These are phyloP conservation scores for Elaeidobius kamerunicus DNA, from an alignment of 2,888 invertebrate genomes.

Conservation along the genomic window DNA sequence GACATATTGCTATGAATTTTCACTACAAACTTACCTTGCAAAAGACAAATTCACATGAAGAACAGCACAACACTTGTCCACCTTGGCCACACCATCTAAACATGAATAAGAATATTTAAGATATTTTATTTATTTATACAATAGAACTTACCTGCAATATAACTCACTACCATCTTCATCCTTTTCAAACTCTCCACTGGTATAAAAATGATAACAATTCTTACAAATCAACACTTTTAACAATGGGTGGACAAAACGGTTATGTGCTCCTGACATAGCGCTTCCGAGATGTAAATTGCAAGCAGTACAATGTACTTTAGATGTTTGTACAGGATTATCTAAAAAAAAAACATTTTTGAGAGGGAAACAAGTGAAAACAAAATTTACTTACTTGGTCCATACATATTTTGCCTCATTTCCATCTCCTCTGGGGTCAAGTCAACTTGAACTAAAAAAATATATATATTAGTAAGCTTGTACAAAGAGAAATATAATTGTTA, in stretches of 20 bases:
- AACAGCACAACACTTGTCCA: conserved; percentile 68
- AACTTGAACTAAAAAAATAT: conserved; percentile 38
- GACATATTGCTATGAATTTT: not conserved
- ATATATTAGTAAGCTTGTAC: too few species aligned
- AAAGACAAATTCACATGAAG: conserved; percentile 70
- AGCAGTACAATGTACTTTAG: conserved; percentile 69
- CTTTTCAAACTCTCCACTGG: conserved; percentile 77
- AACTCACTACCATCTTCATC: conserved; percentile 81
- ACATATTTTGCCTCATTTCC: conserved; percentile 36
- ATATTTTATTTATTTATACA: too few species aligned
- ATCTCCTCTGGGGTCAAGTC: conserved; percentile 41
- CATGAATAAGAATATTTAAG: not conserved
- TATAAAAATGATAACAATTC: conserved; percentile 72
- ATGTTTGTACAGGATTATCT: conserved; percentile 52
- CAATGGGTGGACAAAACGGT: conserved; percentile 71
- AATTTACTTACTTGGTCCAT: conserved; percentile 35
- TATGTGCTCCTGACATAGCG: conserved; percentile 59
- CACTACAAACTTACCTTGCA: conserved; percentile 55
- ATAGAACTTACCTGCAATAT: conserved; percentile 56
- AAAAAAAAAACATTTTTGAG: not conserved
- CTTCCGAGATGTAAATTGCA: conserved; percentile 75
- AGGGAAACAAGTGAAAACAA: too few species aligned
- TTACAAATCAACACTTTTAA: conserved; percentile 69
- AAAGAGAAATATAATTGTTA: too few species aligned
- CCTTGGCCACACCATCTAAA: conserved; percentile 77